Conservation (phyloP, 2,113 vertebrate species). For the Vireo altiloquus region DNA sequence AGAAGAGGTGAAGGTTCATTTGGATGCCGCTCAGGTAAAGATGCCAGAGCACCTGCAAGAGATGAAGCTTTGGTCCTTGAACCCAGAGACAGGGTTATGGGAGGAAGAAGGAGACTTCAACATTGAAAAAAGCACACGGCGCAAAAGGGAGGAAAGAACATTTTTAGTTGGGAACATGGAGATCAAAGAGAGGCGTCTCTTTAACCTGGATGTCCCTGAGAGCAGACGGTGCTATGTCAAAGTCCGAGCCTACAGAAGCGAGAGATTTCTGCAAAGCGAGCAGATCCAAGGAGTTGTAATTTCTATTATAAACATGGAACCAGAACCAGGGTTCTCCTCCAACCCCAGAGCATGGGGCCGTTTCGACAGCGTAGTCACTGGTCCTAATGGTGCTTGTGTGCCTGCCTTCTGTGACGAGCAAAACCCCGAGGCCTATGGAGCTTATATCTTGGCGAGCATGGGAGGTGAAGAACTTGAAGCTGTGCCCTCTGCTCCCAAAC, state of each 20-base stretch:
- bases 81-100: constrained; percentile 93
- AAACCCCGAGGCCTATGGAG: constrained; percentile 86
- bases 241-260: constrained; percentile 89
- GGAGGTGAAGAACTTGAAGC: constrained; percentile 94
- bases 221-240: constrained; percentile 93
- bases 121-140: constrained; percentile 77
- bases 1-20: constrained; percentile 88
- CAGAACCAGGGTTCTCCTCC: constrained; percentile 84
- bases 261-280: constrained; percentile 92
- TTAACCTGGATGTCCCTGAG: constrained; percentile 96
- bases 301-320: constrained; percentile 92
- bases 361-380: constrained; percentile 92
- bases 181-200: constrained; percentile 92
- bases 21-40: constrained; percentile 88
- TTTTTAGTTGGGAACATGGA: constrained; percentile 98
- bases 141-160: constrained; percentile 88
- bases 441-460: constrained; percentile 90
- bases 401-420: constrained; percentile 94
- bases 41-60: constrained; percentile 85
- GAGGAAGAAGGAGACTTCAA: constrained; percentile 91
- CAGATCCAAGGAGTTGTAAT: constrained; percentile 92
- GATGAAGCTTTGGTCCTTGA: constrained; percentile 98
- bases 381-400: constrained; percentile 88
- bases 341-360: constrained; percentile 96
- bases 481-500: constrained; percentile 85